phyloP scores from a whole-genome alignment of 2,797 vertebrate genomes.

The Protonibea diacanthus region DNA sequence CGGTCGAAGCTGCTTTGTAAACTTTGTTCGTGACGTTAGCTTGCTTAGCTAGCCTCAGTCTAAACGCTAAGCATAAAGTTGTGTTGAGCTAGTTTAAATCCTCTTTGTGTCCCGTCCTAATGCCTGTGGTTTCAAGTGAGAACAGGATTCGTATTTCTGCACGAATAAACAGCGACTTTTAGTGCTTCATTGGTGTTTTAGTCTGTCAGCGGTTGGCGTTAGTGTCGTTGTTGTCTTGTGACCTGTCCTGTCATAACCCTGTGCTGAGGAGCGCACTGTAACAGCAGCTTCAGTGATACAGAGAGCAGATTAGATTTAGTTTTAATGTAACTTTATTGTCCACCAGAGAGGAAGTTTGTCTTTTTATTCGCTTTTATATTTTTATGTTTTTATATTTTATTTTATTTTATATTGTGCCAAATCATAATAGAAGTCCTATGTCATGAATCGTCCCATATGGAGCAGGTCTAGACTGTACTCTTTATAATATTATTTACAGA shows the following conservation, averaged over 20 bases:
- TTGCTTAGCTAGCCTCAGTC: conserved; percentile 37
- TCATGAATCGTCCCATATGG: too few relatives aligned
- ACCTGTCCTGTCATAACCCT: conserved; percentile 29
- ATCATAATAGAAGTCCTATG: too few relatives aligned
- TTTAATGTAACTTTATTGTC: not conserved
- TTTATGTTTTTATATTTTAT: too few relatives aligned
- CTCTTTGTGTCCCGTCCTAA: not conserved
- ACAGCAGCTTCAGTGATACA: too few relatives aligned
- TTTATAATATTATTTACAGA: too few relatives aligned
- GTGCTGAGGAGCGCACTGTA: not conserved
- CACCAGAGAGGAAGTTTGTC: accelerated
- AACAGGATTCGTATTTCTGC: accelerated
- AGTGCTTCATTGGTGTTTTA: not conserved
- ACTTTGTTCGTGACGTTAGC: conserved; percentile 64
- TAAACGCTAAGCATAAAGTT: conserved; percentile 10
- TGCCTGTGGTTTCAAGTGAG: not conserved
- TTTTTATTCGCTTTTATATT: too few relatives aligned
- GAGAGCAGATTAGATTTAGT: not conserved
- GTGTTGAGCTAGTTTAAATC: not conserved
- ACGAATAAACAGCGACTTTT: not conserved
- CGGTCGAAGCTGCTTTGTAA: conserved; percentile 19
- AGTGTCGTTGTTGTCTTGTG: conserved; percentile 35
- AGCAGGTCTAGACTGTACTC: too few relatives aligned
- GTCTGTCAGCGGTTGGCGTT: not conserved
- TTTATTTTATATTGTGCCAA: too few relatives aligned